Evolutionary conservation across 2,113 vertebrate species (phyloP).

Genomic region (Sciurus niger): DNA sequence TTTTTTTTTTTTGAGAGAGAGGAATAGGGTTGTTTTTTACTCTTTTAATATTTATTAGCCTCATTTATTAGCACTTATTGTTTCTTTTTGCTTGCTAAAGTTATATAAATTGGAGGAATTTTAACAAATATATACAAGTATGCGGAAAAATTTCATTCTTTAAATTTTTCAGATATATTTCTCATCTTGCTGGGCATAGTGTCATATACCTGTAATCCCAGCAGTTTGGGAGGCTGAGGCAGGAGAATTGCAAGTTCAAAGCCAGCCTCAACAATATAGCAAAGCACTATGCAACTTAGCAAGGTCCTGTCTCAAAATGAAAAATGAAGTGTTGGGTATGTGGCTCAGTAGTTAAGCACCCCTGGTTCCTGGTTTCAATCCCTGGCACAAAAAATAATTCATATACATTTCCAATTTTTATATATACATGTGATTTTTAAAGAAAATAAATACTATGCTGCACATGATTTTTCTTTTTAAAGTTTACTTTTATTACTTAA

Average conservation of each 20-base stretch:
- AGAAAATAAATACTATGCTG: background rate
- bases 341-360: too few species aligned
- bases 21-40: background rate
- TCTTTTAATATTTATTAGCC: conserved; percentile 20
- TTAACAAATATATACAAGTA: background rate
- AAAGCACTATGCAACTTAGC: too few species aligned
- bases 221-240: too few species aligned
- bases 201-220: too few species aligned
- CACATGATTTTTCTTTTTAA: background rate
- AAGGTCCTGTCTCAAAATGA: too few species aligned
- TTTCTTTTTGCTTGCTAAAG: conserved; percentile 5
- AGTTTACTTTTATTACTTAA: conserved; percentile 31
- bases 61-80: background rate
- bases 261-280: too few species aligned
- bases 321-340: too few species aligned
- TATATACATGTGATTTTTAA: background rate
- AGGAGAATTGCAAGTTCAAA: too few species aligned
- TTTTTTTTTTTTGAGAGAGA: background rate
- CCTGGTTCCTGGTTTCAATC: too few species aligned
- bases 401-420: background rate
- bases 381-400: background rate
- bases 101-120: background rate
- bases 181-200: too few species aligned
- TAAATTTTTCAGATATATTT: too few species aligned
- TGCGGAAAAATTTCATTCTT: background rate